phyloP scores from a whole-genome alignment of 2,888 invertebrate genomes.

The Lasioglossum leucozonium region DNA sequence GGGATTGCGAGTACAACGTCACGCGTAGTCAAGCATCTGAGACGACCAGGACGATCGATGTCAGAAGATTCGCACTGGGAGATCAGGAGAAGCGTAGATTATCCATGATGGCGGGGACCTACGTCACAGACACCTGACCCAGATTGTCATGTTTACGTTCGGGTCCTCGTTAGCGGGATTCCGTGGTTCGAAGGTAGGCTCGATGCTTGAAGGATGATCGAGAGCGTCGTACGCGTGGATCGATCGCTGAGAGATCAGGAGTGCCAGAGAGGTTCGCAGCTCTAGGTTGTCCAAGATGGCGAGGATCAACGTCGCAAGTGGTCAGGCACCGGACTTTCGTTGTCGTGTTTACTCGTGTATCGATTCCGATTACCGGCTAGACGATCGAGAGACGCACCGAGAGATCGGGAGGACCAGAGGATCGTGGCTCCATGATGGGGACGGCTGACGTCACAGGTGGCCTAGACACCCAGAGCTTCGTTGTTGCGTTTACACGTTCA shows the following conservation, averaged over 20 bases:
- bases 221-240: neutral
- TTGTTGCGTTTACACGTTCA: too few species aligned
- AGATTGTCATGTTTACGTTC: neutral
- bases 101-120: neutral
- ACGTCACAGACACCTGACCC: neutral
- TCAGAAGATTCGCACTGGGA: neutral
- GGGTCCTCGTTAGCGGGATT: too few species aligned
- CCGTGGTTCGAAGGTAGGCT: too few species aligned
- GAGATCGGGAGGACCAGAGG: neutral
- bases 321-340: neutral
- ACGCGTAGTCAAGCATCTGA: neutral
- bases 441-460: too few species aligned
- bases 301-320: neutral
- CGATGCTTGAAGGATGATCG: neutral
- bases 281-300: neutral
- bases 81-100: neutral
- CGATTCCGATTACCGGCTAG: neutral
- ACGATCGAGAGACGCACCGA: neutral
- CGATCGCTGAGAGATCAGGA: neutral
- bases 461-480: too few species aligned
- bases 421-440: too few species aligned
- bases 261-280: neutral
- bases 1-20: too few species aligned
- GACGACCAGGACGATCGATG: neutral
- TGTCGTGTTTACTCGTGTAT: neutral